phyloP scores from a whole-genome alignment of 2,888 invertebrate species.

The Julus scanicus region DNA sequence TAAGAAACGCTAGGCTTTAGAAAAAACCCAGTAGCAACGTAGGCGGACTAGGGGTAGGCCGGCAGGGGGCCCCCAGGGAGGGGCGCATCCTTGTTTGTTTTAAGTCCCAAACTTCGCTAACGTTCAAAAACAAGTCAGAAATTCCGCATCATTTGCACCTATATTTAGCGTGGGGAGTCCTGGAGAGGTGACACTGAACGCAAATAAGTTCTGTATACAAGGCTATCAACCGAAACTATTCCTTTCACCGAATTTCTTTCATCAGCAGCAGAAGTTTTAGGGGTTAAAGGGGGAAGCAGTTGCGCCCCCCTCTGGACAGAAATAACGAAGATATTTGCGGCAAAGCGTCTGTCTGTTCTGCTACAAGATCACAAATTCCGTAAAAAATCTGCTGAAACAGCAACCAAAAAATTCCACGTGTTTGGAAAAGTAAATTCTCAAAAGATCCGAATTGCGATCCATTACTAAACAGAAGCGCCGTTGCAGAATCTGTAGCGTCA shows the following conservation, averaged over 20 bases:
- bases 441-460: no score
- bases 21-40: background rate
- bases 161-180: constrained; percentile 39
- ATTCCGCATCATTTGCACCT: constrained; percentile 4
- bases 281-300: background rate
- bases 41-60: background rate
- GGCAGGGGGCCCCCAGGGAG: constrained; percentile 41
- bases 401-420: no score
- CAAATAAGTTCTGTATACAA: constrained; percentile 30
- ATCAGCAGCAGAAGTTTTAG: background rate
- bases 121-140: background rate
- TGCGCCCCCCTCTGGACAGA: background rate
- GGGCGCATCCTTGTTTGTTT: background rate
- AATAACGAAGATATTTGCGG: constrained; percentile 28
- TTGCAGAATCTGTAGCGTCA: no score
- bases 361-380: background rate
- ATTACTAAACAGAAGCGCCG: no score
- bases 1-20: background rate
- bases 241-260: constrained; percentile 7
- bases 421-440: no score
- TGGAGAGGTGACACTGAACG: constrained; percentile 39
- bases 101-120: background rate
- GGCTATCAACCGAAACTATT: constrained; percentile 34
- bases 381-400: background rate
- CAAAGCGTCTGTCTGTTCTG: background rate